phyloP scores from a whole-genome alignment of 2,113 vertebrate species.

The Vidua macroura region DNA sequence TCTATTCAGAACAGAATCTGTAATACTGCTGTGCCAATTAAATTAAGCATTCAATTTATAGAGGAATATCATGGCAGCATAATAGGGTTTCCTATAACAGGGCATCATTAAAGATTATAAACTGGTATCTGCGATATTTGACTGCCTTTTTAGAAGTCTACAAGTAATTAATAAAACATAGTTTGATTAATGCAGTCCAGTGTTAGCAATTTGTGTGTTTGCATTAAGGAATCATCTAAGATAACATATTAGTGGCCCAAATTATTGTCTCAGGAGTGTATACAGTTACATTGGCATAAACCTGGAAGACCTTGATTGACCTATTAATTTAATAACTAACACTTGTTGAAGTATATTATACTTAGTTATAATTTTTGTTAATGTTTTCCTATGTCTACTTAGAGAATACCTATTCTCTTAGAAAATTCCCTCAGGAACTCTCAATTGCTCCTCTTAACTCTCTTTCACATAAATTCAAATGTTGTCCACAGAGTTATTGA shows the following conservation, averaged over 20 bases:
- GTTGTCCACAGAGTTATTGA: background rate
- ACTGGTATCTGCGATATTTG: background rate
- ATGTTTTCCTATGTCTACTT: background rate
- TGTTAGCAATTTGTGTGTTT: background rate
- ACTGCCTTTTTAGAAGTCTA: slow-evolving; percentile 11
- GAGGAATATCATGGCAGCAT: background rate
- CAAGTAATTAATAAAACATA: slow-evolving; percentile 35
- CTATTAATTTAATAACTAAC: slow-evolving; percentile 27
- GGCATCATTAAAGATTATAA: slow-evolving; percentile 14
- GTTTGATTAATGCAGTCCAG: slow-evolving; percentile 2
- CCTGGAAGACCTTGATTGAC: slow-evolving; percentile 15
- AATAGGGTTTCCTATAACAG: slow-evolving; percentile 2
- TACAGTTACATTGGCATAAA: background rate
- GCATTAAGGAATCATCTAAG: background rate
- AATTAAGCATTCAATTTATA: background rate
- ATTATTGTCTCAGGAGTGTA: background rate
- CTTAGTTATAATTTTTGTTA: background rate
- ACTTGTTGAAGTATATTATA: background rate
- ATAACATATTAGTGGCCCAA: slow-evolving; percentile 25
- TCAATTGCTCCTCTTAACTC: background rate
- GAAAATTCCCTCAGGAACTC: background rate
- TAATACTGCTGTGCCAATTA: background rate
- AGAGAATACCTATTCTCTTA: background rate
- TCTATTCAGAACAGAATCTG: background rate
- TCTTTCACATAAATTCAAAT: background rate